Conservation (phyloP, 2,888 invertebrate species). For the Xanthorhoe spadicearia region DNA sequence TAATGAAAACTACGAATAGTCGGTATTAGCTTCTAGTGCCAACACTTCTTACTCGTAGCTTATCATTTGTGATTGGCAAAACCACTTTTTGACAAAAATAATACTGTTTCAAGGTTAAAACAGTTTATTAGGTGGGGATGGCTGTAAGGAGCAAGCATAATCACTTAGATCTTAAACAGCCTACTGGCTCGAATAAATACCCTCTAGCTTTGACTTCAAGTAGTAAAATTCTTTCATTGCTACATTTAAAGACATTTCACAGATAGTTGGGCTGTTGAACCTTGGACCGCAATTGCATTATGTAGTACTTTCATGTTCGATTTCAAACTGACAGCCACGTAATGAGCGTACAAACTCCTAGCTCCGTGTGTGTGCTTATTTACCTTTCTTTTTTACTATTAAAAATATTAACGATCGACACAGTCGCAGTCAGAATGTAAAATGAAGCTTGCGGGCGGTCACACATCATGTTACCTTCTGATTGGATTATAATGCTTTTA, state of each 20-base stretch:
- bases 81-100: too few relatives aligned
- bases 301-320: constrained; percentile 18
- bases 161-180: not conserved
- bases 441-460: constrained; percentile 76
- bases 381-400: constrained; percentile 69
- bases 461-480: constrained; percentile 73
- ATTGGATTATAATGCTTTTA: constrained; percentile 84
- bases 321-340: constrained; percentile 34
- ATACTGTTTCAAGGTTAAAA: too few relatives aligned
- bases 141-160: too few relatives aligned
- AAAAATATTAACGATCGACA: constrained; percentile 77
- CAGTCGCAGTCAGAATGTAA: constrained; percentile 73
- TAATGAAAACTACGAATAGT: not conserved
- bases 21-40: too few relatives aligned
- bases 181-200: not conserved
- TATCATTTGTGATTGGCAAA: too few relatives aligned
- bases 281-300: constrained; percentile 18
- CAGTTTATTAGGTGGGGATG: too few relatives aligned
- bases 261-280: constrained; percentile 16
- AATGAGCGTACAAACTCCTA: constrained; percentile 31
- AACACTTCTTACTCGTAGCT: too few relatives aligned
- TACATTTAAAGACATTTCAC: constrained; percentile 13
- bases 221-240: constrained; percentile 2
- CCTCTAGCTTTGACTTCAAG: not conserved
- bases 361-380: constrained; percentile 61